Evolutionary conservation across 2,888 invertebrate genomes (phyloP).

Genomic region (Cantharis rustica): DNA sequence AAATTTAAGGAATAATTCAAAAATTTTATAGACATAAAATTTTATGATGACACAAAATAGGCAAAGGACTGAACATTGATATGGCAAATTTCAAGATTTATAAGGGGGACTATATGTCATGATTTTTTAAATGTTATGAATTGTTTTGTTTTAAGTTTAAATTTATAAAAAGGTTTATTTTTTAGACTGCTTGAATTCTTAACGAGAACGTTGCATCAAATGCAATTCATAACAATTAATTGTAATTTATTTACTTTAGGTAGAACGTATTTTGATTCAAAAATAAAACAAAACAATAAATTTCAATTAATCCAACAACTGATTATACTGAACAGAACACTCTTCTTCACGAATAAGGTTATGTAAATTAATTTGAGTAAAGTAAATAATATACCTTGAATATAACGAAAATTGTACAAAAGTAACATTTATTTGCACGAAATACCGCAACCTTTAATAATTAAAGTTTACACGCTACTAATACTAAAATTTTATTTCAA

Average conservation of each 20-base stretch:
- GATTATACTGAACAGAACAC: background rate
- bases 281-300: background rate
- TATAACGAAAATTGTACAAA: background rate
- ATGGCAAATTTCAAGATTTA: too few species aligned
- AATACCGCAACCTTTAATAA: background rate
- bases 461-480: conserved; percentile 6
- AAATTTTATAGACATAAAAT: too few species aligned
- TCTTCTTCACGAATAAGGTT: background rate
- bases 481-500: conserved; percentile 19
- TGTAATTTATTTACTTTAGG: background rate
- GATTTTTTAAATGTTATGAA: too few species aligned
- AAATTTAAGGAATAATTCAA: too few species aligned
- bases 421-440: background rate
- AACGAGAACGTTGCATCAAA: background rate
- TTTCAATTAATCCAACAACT: background rate
- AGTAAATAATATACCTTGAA: background rate
- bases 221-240: background rate
- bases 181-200: background rate
- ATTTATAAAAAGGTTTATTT: too few species aligned
- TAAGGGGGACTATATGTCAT: too few species aligned
- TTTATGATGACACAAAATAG: too few species aligned
- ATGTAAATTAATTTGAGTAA: background rate
- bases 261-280: background rate
- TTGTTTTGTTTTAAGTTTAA: too few species aligned
- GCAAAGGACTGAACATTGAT: too few species aligned